phyloP scores from a whole-genome alignment of 1,140 invertebrate genomes.

The Heliconius himera region DNA sequence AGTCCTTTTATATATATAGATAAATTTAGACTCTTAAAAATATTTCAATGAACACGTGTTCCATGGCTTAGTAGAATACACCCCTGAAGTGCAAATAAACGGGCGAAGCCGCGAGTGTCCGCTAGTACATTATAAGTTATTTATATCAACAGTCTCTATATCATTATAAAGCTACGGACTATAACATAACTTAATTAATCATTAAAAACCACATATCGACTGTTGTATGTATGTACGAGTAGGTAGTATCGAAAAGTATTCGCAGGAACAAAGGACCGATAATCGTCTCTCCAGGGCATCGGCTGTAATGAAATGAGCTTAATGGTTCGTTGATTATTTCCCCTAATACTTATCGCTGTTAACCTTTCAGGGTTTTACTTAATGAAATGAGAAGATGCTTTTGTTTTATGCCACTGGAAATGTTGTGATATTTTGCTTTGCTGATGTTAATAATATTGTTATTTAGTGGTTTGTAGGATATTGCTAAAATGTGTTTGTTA shows the following conservation, averaged over 20 bases:
- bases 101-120: no score
- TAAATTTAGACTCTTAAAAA: no score
- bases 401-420: not conserved
- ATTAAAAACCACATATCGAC: constrained; percentile 10
- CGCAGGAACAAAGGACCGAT: constrained; percentile 42
- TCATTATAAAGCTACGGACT: not conserved
- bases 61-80: no score
- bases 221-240: constrained; percentile 5
- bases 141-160: no score
- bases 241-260: constrained; percentile 30
- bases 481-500: not conserved
- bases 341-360: constrained; percentile 41
- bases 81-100: no score
- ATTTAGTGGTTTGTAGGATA: not conserved
- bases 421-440: not conserved
- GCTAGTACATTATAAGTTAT: no score
- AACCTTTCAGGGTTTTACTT: constrained; percentile 22
- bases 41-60: no score
- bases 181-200: not conserved
- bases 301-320: constrained; percentile 54
- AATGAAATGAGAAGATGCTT: constrained; percentile 25
- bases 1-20: no score
- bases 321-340: constrained; percentile 61
- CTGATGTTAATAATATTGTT: not conserved
- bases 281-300: constrained; percentile 49